Evolutionary conservation across 1,140 invertebrate genomes (phyloP).

Genomic region (Varroa destructor): DNA sequence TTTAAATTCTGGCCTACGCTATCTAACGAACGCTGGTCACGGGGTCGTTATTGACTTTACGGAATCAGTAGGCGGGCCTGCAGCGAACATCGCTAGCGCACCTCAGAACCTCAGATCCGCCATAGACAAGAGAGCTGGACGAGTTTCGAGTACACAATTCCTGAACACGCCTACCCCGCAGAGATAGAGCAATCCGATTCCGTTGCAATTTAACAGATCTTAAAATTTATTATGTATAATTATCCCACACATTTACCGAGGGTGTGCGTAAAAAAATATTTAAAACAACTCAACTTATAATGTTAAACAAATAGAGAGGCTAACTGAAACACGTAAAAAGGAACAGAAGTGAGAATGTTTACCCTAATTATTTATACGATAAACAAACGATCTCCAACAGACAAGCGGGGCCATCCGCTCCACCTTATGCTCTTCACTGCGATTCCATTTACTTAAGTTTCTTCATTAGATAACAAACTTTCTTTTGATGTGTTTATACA

Average conservation of each 20-base stretch:
- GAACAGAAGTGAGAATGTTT: no score
- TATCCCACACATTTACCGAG: background rate
- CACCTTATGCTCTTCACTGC: background rate
- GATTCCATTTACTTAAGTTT: background rate
- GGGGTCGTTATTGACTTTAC: constrained; percentile 75
- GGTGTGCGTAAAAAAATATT: background rate
- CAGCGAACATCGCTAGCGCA: constrained; percentile 77
- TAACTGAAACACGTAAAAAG: no score
- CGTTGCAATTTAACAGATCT: background rate
- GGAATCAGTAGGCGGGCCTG: constrained; percentile 41
- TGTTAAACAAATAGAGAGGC: no score
- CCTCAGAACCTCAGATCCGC: constrained; percentile 66
- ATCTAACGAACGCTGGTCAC: constrained; percentile 72
- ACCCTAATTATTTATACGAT: no score
- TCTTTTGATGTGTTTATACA: background rate
- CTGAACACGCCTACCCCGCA: constrained; percentile 75
- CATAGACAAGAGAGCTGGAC: constrained; percentile 12
- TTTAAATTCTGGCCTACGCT: no score
- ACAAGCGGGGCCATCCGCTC: no score
- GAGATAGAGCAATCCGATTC: constrained; percentile 53
- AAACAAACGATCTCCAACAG: no score
- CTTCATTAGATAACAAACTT: background rate
- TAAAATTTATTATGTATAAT: background rate
- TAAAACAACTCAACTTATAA: no score
- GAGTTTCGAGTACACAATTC: constrained; percentile 79